Conservation (phyloP, 2,113 vertebrate genomes). For the Bos javanicus region DNA sequence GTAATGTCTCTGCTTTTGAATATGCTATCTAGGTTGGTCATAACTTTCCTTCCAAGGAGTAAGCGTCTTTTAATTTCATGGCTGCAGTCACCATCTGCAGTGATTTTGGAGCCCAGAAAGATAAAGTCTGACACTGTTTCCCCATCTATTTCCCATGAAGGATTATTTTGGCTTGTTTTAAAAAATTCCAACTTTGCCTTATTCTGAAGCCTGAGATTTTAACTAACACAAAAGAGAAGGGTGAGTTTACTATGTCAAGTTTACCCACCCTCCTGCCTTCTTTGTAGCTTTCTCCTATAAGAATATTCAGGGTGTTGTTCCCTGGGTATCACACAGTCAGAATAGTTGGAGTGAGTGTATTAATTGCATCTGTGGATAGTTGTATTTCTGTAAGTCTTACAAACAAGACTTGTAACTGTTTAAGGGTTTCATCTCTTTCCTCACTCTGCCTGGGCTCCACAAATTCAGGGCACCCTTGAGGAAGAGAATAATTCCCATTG, state of each 20-base stretch:
- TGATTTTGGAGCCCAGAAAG: too few relatives aligned
- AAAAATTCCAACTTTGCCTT: neutral
- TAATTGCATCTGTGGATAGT: neutral
- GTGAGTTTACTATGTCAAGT: neutral
- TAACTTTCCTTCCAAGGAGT: too few relatives aligned
- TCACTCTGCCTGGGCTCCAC: neutral
- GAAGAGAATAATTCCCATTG: neutral
- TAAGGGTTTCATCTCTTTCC: neutral
- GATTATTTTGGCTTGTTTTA: neutral
- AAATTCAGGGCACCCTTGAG: neutral
- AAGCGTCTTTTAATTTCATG: too few relatives aligned
- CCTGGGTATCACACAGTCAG: neutral
- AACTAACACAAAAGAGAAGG: neutral
- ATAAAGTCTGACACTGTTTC: too few relatives aligned
- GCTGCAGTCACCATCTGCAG: too few relatives aligned
- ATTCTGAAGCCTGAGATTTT: neutral
- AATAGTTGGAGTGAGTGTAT: accelerated
- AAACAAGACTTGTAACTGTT: neutral
- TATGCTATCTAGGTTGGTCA: too few relatives aligned
- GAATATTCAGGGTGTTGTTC: neutral
- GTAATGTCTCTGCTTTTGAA: too few relatives aligned
- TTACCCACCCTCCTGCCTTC: neutral
- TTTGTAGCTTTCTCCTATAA: neutral
- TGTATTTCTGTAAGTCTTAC: neutral
- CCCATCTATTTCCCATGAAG: neutral